Percentiles rank a stretch among this genome's conserved stretches.
phyloP scores from a whole-genome alignment of 2,797 vertebrate species.

The Pseudomugil tenellus region DNA sequence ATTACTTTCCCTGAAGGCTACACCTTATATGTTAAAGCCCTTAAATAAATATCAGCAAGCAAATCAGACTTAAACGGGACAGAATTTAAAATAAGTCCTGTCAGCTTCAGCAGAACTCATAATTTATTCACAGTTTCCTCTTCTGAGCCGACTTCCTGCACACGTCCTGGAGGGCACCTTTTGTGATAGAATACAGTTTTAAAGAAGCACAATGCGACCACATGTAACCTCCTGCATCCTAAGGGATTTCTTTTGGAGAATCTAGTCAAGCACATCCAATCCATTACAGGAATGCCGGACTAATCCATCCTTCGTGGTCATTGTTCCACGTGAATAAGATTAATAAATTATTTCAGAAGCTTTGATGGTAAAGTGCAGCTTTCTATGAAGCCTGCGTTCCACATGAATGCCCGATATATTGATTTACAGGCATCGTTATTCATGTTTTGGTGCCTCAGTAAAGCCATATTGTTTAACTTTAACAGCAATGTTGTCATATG shows the following conservation, averaged over 20 bases:
- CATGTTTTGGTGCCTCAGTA: not conserved
- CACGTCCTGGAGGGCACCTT: conserved; percentile 12
- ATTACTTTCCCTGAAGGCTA: not conserved
- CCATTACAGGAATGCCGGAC: conserved; percentile 68
- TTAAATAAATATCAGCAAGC: not conserved
- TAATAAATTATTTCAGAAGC: conserved; percentile 64
- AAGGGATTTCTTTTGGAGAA: conserved; percentile 63
- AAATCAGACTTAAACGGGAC: not conserved
- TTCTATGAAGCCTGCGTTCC: conserved; percentile 10
- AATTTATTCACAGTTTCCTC: conserved; percentile 21
- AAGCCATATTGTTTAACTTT: not conserved
- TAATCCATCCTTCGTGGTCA: conserved; percentile 69
- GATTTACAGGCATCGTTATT: conserved; percentile 1
- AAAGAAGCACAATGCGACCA: conserved; percentile 49
- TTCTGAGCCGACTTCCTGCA: conserved; percentile 24
- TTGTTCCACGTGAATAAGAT: conserved; percentile 69
- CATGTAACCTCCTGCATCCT: conserved; percentile 53
- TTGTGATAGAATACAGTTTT: conserved; percentile 37
- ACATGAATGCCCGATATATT: conserved; percentile 1
- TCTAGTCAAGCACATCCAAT: conserved; percentile 71
- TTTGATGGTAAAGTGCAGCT: conserved; percentile 33
- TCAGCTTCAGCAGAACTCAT: not conserved
- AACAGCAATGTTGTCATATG: not conserved
- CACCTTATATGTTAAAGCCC: not conserved
- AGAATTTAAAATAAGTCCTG: not conserved